Base-by-base conservation (phyloP, 1,140 invertebrate genomes). In the Hyposmocoma kahamanoa region DNA sequence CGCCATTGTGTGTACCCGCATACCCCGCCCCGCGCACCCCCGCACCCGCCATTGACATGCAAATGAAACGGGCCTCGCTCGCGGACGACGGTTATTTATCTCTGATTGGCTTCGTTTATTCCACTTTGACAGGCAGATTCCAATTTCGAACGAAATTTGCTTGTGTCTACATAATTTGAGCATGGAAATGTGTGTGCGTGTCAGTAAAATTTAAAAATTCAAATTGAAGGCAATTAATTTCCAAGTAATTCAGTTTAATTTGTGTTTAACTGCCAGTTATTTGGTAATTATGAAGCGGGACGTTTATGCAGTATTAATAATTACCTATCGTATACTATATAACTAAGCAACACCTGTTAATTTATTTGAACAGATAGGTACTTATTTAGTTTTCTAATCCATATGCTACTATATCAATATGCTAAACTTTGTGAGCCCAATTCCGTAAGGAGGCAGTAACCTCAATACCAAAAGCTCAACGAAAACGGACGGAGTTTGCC, bases 31-130 rank as follows among this genome's bases (percentile, higher is more conserved):
- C 50, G 52, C 59, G 28, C 38, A 43, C 59, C 49, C 47, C 50
- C 39, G 20, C 58, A 22, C 55, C 56, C 38, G 49, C 64, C 54
- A 74, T 79, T 72, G 74, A 65, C 71, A 82, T 84, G 80, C 66
- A 80, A 81, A 84, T 82, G 72, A 75, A 75, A 72, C 62, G 61
- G 53, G 66, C 60, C 59, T 63, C 63, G 61, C 65, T 64, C 64
- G 67, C 62, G 68, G 75, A 72, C 61, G 51, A 60, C 64, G 60
- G 73, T 81, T 81, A 72, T 77, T 79, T 84, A 84, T 84, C 72
- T 84, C 72, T 76, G 72, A 84, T 82, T 84, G 71, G 72, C 66
- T 74, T 59, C 66, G 67, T 80, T 79, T 72, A 81, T 78, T 71
- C 66, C 73, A 66, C 65, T 72, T 78, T 75, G 68, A 72, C 69